A percentile compares a stretch with the other conserved stretches of the same genome.
Conservation (phyloP, 92 coral and sea anemone species). For the Pocillopora meandrina region DNA sequence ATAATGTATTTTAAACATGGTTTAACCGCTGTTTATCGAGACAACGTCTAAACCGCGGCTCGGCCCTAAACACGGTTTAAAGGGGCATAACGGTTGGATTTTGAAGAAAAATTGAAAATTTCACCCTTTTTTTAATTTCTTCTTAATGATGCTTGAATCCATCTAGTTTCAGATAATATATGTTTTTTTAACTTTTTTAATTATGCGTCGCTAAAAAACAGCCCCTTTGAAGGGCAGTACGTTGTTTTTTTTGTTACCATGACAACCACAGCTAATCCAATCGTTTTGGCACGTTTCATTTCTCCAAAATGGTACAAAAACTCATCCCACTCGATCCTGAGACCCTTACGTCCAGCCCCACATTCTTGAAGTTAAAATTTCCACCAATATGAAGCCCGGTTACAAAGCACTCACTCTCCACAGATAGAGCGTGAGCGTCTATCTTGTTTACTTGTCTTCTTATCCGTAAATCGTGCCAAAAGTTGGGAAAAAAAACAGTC, state of each 20-base stretch:
- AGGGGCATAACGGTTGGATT: too few relatives aligned
- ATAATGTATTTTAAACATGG: too few relatives aligned
- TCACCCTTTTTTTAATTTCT: not conserved
- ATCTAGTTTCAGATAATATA: not conserved
- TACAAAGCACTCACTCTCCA: not conserved
- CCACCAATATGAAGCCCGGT: not conserved
- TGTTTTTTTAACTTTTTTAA: not conserved
- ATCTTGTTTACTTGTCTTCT: not conserved
- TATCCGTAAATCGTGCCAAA: slow-evolving; percentile 20
- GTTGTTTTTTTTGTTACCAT: not conserved
- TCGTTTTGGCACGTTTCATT: slow-evolving; percentile 2
- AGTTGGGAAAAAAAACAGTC: slow-evolving; percentile 19
- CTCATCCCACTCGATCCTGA: not conserved
- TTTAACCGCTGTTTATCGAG: too few relatives aligned
- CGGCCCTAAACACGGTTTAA: too few relatives aligned
- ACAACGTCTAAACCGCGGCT: too few relatives aligned
- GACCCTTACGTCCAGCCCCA: not conserved
- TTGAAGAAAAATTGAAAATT: too few relatives aligned
- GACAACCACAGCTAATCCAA: not conserved
- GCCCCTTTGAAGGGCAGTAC: not conserved
- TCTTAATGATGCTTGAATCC: too few relatives aligned
- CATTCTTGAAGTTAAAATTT: too few relatives aligned
- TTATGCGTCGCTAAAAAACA: not conserved
- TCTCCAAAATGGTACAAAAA: not conserved
- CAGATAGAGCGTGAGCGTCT: not conserved